Evolutionary conservation across 2,797 vertebrate species (phyloP).

Genomic region (Acanthurus leucopareius): DNA sequence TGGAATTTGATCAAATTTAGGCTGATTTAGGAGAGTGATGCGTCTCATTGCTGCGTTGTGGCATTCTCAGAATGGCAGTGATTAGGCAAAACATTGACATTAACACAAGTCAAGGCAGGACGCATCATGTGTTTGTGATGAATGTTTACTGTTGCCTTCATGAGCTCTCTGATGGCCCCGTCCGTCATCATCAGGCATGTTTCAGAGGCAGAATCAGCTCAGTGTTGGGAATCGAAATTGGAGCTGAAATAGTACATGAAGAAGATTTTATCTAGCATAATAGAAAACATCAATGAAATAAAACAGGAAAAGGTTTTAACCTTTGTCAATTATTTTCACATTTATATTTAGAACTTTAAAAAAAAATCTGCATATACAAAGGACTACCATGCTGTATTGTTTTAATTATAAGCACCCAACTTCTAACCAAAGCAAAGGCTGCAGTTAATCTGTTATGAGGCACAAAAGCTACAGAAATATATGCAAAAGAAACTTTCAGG

Average conservation of each 20-base stretch:
- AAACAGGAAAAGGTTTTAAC: neutral
- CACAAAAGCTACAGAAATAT: constrained; percentile 9
- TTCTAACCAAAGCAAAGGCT: constrained; percentile 29
- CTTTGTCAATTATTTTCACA: neutral
- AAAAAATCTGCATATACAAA: neutral
- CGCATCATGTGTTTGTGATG: neutral
- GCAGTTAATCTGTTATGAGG: constrained; percentile 41
- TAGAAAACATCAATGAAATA: neutral
- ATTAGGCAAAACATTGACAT: constrained; percentile 3
- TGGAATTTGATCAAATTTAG: constrained; percentile 48
- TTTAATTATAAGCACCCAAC: constrained; percentile 17
- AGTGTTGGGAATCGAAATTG: neutral
- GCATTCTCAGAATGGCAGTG: constrained; percentile 26
- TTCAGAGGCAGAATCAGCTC: neutral
- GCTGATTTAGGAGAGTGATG: constrained; percentile 31
- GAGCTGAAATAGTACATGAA: neutral
- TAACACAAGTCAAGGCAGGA: constrained; percentile 27
- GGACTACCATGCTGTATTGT: constrained; percentile 16
- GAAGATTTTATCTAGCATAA: neutral
- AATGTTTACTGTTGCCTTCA: neutral
- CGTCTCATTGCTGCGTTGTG: constrained; percentile 24
- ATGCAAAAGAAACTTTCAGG: constrained; percentile 21
- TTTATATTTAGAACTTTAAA: too few relatives aligned
- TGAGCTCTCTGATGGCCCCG: rapidly evolving
- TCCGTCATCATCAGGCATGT: neutral